Evolutionary conservation across 37 sponge, comb jelly and placozoan species (phyloP).

Genomic region (Diacarnus erythraeanus): DNA sequence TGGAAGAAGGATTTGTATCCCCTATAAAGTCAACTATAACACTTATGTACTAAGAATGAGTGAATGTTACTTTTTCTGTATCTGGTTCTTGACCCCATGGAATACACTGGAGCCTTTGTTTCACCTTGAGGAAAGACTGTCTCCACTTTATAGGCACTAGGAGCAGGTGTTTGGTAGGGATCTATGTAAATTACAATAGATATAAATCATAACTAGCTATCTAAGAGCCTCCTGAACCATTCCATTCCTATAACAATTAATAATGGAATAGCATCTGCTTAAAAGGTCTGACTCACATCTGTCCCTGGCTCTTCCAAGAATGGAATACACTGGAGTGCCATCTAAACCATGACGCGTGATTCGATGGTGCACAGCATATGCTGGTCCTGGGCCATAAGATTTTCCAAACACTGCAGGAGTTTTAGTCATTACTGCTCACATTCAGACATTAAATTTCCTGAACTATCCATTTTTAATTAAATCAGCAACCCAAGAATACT

Average conservation of each 20-base stretch:
- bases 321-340: conserved; percentile 92
- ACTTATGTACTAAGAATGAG: not conserved
- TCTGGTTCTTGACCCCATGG: conserved; percentile 88
- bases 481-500: not conserved
- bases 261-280: not conserved
- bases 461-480: not conserved
- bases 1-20: conserved; percentile 90
- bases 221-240: not conserved
- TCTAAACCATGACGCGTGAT: conserved; percentile 86
- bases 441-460: not conserved
- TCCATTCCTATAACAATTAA: not conserved
- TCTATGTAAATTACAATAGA: conserved; percentile 28
- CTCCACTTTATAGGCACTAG: conserved; percentile 93
- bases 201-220: not conserved
- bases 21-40: conserved; percentile 37
- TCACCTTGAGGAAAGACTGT: conserved; percentile 94
- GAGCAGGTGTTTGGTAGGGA: conserved; percentile 87
- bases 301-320: conserved; percentile 91
- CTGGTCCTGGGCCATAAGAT: conserved; percentile 95
- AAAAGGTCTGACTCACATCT: conserved; percentile 62
- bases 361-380: conserved; percentile 79
- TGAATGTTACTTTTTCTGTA: conserved; percentile 76
- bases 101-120: conserved; percentile 90
- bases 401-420: conserved; percentile 83
- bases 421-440: not conserved